phyloP scores from a whole-genome alignment of 2,888 invertebrate genomes.

The Rhimphoctona megacephalus region DNA sequence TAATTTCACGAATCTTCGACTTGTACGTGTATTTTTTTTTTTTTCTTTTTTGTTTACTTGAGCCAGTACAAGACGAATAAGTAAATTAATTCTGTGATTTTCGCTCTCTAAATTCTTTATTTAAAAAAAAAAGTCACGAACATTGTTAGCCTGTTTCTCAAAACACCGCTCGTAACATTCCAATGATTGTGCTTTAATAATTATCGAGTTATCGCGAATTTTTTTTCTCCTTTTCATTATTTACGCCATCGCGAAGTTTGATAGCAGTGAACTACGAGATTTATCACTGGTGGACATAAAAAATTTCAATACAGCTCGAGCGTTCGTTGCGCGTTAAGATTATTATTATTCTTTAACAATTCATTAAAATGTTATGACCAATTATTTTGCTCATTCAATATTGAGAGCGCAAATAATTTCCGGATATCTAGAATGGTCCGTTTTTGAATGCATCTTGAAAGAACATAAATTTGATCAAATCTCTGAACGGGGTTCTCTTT shows the following conservation, averaged over 20 bases:
- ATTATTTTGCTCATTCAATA: background rate
- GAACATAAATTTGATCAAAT: constrained; percentile 27
- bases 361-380: background rate
- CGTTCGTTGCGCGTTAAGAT: background rate
- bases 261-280: background rate
- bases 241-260: background rate
- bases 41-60: background rate
- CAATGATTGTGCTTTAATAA: background rate
- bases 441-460: background rate
- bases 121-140: background rate
- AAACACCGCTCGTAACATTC: background rate
- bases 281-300: background rate
- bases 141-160: no score
- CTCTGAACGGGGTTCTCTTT: constrained; percentile 30
- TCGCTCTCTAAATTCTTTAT: background rate
- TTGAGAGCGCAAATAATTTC: background rate
- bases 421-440: background rate
- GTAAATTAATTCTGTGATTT: background rate
- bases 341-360: background rate
- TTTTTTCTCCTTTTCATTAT: background rate
- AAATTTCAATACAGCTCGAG: background rate
- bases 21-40: background rate
- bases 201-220: background rate
- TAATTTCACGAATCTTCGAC: constrained; percentile 10
- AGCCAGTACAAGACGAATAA: background rate